Conservation (phyloP, 2,113 vertebrate genomes). For the Pelecanoides urinatrix region DNA sequence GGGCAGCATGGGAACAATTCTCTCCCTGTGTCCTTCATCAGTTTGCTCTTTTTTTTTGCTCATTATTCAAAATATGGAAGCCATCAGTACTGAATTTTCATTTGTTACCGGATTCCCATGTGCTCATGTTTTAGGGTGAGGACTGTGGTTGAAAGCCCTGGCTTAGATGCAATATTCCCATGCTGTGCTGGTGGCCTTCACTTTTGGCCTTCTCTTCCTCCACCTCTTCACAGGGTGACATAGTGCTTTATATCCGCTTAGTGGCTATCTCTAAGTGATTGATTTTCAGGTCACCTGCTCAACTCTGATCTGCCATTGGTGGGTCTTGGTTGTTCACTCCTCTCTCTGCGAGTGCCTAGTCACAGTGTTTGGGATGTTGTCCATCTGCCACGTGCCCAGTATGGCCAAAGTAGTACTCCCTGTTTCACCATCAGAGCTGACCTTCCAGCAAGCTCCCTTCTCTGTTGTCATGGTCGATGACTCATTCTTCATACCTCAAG, state of each 20-base stretch:
- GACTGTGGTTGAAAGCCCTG: background rate
- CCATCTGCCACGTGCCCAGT: fast-evolving
- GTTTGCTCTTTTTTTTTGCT: background rate
- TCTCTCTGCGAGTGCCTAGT: background rate
- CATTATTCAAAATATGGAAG: background rate
- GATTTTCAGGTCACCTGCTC: background rate
- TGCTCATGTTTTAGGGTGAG: background rate
- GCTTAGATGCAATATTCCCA: background rate
- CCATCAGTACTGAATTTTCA: background rate
- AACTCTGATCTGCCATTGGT: background rate
- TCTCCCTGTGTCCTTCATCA: background rate
- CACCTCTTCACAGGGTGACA: background rate
- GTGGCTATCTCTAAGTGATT: background rate
- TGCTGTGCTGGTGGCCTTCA: background rate
- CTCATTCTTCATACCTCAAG: background rate
- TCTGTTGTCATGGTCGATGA: background rate
- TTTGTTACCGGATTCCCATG: background rate
- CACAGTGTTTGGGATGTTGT: background rate
- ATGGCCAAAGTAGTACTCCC: background rate
- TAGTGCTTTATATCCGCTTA: background rate
- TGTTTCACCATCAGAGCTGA: background rate
- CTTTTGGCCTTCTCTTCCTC: background rate
- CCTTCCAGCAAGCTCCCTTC: background rate
- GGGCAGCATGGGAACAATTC: background rate
- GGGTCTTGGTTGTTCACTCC: background rate